Conservation (phyloP, 1,140 invertebrate genomes). For the Cheumatopsyche charites region DNA sequence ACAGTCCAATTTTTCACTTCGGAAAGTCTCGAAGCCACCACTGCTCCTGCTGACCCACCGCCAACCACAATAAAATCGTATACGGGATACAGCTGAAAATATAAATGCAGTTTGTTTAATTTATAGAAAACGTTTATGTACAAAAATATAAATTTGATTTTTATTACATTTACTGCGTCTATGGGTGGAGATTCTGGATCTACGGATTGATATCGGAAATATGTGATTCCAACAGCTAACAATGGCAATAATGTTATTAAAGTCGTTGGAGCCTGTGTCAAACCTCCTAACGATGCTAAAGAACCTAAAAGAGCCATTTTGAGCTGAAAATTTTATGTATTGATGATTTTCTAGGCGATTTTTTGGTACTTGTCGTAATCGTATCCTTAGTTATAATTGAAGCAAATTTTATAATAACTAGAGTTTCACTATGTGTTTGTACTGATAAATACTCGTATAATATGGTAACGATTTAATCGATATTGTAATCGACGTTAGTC, state of each 20-base stretch:
- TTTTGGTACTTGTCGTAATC: background rate
- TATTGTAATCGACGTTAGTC: conserved; percentile 9
- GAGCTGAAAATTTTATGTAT: background rate
- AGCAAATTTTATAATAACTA: background rate
- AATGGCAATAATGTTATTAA: conserved; percentile 79
- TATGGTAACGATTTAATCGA: background rate
- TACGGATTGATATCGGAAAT: conserved; percentile 77
- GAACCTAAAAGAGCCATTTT: conserved; percentile 55
- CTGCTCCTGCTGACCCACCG: conserved; percentile 91
- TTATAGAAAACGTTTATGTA: conserved; percentile 2
- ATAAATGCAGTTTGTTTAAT: conserved; percentile 17
- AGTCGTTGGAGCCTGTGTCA: conserved; percentile 60
- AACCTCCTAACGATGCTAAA: conserved; percentile 53
- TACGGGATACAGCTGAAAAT: conserved; percentile 69
- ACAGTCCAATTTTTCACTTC: conserved; percentile 81
- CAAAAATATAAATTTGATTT: background rate
- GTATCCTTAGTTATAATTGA: too few species aligned
- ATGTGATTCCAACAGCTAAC: conserved; percentile 77
- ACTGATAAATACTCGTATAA: conserved; percentile 2
- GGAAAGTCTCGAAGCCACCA: conserved; percentile 87
- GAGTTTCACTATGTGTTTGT: background rate
- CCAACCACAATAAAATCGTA: conserved; percentile 89
- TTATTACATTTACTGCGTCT: conserved; percentile 71
- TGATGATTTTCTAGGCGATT: background rate
- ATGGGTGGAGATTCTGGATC: conserved; percentile 82